Evolutionary conservation across 1,140 invertebrate genomes (phyloP), one percentile per base, ranked within the genome.

Genomic region (Tetranychus urticae): DNA sequence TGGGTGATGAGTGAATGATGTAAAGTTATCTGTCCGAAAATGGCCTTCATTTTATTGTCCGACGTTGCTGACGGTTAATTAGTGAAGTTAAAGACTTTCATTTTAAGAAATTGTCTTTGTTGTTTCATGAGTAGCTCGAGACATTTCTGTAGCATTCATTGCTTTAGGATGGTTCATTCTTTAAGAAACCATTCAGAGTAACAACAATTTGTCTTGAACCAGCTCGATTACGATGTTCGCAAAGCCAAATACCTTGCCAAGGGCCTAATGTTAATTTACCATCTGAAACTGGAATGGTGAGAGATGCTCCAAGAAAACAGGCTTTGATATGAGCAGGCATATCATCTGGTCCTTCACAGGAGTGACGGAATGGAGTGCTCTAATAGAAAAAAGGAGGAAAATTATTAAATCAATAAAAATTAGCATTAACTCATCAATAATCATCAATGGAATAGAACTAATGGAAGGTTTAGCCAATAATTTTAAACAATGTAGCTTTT

Each of bases 281-380:
- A 70, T 94, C 86, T 62, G 88, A 90, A 69, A 96, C 90, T 65
- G 91, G 90, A 69, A 96, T 88, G 69, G 86, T 93, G 67, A 96
- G 75, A 65, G 88, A 91, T 61, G 89, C 92, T 65, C 91, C 90
- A 65, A 96, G 77, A 72, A 97, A 91, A 73, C 88, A 91, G 59
- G 90, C 88, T 75, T 97, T 97, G 64, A 93, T 86, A 71, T 97
- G 91, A 63, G 90, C 91, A 60, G 91, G 91, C 91, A 96, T 97
- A 75, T 97, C 91, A 74, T 97, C 91, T 65, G 90, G 89, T 64
- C 91, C 91, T 81, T 97, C 91, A 75, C 88, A 92, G 55, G 86
- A 89, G 77, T 97, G 91, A 76, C 86, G 82, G 72, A 92, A 96
- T 70, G 84, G 84, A 73, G 48, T 52, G 14, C 48, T 52, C 48